Conservation (phyloP, 2,888 invertebrate genomes). For the Chironomus tentans region DNA sequence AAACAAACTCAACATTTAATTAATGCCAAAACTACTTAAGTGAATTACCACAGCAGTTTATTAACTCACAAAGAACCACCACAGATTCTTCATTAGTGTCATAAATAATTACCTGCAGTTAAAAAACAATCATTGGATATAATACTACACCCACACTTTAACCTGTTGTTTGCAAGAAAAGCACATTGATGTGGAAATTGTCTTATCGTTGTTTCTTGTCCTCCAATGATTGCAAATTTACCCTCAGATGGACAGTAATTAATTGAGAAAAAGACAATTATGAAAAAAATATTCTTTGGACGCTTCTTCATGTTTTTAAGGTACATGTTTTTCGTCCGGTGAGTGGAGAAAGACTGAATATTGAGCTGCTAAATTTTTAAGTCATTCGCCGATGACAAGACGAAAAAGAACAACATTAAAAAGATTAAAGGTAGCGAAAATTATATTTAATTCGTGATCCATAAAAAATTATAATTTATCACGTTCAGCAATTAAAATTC, state of each 20-base stretch:
- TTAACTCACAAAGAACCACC: background rate
- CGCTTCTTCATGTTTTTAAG: no score
- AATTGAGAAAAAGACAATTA: background rate
- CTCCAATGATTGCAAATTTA: slow-evolving; percentile 18
- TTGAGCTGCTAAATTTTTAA: background rate
- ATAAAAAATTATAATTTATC: slow-evolving; percentile 5
- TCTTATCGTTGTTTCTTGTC: background rate
- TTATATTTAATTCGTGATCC: background rate
- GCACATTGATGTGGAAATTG: slow-evolving; percentile 17
- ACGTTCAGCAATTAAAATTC: background rate
- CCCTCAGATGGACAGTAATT: background rate
- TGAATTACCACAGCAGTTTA: background rate
- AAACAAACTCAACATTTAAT: no score
- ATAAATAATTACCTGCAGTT: slow-evolving; percentile 15
- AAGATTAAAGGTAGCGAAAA: no score
- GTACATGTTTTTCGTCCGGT: background rate
- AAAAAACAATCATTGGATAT: slow-evolving; percentile 1
- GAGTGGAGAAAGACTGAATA: background rate
- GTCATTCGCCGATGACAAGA: background rate
- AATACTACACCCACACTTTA: slow-evolving; percentile 18
- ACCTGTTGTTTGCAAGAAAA: background rate
- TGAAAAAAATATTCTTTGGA: no score
- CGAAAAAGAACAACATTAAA: background rate
- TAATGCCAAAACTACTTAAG: background rate
- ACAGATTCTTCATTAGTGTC: background rate